phyloP scores from a whole-genome alignment of 2,888 invertebrate species.

The Idaea biselata region DNA sequence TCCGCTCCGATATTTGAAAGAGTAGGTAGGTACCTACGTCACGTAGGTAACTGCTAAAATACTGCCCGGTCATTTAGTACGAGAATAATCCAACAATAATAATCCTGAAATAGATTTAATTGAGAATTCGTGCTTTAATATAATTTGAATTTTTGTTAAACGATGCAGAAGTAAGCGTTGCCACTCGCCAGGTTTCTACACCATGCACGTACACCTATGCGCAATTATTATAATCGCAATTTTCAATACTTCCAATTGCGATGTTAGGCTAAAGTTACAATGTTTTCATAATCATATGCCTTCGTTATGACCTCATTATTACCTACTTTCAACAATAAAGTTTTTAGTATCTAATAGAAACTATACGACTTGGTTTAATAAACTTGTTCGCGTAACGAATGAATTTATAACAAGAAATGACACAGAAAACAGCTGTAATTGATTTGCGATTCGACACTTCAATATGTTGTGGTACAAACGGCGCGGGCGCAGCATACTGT shows the following conservation, averaged over 20 bases:
- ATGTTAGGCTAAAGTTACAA: background rate
- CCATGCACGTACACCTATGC: background rate
- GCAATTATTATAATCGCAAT: background rate
- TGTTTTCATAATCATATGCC: background rate
- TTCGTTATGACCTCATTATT: background rate
- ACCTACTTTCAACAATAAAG: background rate
- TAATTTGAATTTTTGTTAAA: background rate
- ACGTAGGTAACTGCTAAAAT: background rate
- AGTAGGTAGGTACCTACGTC: background rate
- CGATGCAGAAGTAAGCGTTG: background rate
- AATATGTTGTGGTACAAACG: slow-evolving; percentile 32
- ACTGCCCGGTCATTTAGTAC: background rate
- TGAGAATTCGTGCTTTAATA: background rate
- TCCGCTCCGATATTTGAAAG: background rate
- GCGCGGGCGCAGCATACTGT: slow-evolving; percentile 46
- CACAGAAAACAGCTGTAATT: slow-evolving; percentile 28
- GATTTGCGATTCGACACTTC: slow-evolving; percentile 46
- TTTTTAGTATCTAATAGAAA: background rate
- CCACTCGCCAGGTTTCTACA: background rate
- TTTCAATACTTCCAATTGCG: background rate
- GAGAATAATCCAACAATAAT: background rate
- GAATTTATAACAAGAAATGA: slow-evolving; percentile 2
- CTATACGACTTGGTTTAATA: slow-evolving; percentile 1
- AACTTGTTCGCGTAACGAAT: slow-evolving; percentile 2
- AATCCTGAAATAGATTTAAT: background rate